Conservation (phyloP, 2,888 invertebrate genomes). For the Mycalesis mineus region DNA sequence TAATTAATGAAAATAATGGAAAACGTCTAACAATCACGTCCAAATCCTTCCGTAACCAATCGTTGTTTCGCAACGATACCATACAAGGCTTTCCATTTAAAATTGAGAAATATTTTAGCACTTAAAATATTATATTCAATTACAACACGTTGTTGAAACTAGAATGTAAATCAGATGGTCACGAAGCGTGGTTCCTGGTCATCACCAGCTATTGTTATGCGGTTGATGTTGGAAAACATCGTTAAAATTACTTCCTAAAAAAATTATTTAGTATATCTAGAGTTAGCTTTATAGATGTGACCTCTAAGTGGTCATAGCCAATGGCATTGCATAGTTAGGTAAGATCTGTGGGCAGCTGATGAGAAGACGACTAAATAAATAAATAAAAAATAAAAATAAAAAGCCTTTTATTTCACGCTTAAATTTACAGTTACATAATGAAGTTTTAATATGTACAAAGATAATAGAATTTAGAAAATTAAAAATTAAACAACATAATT, state of each 20-base stretch:
- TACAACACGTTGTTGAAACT: slow-evolving; percentile 12
- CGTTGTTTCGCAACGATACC: background rate
- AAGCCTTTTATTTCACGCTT: too few relatives aligned
- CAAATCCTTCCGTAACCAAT: slow-evolving; percentile 10
- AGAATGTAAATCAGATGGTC: slow-evolving; percentile 31
- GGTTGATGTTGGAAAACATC: slow-evolving; percentile 13
- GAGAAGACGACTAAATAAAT: too few relatives aligned
- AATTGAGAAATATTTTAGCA: slow-evolving; percentile 10
- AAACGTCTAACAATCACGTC: slow-evolving; percentile 9
- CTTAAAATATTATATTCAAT: slow-evolving; percentile 25
- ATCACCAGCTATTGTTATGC: slow-evolving; percentile 28
- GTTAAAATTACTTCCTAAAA: slow-evolving; percentile 9
- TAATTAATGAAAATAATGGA: background rate
- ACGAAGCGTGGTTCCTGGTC: slow-evolving; percentile 32
- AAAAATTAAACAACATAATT: too few relatives aligned
- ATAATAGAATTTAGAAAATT: too few relatives aligned
- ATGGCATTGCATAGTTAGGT: too few relatives aligned
- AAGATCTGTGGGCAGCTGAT: too few relatives aligned
- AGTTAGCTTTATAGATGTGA: too few relatives aligned
- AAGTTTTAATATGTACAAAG: too few relatives aligned
- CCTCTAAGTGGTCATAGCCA: too few relatives aligned
- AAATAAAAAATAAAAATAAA: too few relatives aligned
- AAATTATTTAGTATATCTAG: background rate
- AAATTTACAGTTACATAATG: too few relatives aligned
- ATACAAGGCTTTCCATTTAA: slow-evolving; percentile 8